Evolutionary conservation across 2,797 vertebrate genomes (phyloP).

Genomic region (Emydoidea blandingii): DNA sequence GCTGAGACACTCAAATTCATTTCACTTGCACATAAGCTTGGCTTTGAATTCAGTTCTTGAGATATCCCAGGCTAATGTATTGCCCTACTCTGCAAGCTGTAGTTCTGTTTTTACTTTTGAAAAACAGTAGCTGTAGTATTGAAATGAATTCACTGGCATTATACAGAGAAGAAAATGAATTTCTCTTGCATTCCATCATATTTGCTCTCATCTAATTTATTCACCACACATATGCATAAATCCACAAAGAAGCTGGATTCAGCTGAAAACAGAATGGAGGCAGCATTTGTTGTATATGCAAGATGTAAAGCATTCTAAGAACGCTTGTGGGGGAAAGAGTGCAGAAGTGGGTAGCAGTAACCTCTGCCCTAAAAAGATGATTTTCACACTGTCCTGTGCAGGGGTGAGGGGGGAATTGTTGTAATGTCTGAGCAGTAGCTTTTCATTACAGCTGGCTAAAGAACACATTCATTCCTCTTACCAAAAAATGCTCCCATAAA

Average conservation of each 20-base stretch:
- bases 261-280: constrained; percentile 62
- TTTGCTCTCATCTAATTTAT: constrained; percentile 62
- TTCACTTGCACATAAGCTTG: constrained; percentile 7
- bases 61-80: not conserved
- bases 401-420: not conserved
- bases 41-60: constrained; percentile 25
- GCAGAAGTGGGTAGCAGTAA: not conserved
- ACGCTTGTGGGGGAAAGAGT: not conserved
- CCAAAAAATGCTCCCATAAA: not conserved
- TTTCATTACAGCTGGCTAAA: not conserved
- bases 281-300: constrained; percentile 61
- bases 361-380: not conserved
- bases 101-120: constrained; percentile 42
- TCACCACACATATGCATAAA: constrained; percentile 63
- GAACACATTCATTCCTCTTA: not conserved
- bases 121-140: constrained; percentile 18
- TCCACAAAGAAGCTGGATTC: constrained; percentile 68
- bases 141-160: constrained; percentile 36
- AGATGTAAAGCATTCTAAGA: constrained; percentile 34
- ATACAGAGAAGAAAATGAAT: constrained; percentile 46
- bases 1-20: not conserved
- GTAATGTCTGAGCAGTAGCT: not conserved
- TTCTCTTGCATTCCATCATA: constrained; percentile 39
- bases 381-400: constrained; percentile 16
- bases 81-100: not conserved